Conservation (phyloP, 2,888 invertebrate species). For the Hoplodrina blanda region DNA sequence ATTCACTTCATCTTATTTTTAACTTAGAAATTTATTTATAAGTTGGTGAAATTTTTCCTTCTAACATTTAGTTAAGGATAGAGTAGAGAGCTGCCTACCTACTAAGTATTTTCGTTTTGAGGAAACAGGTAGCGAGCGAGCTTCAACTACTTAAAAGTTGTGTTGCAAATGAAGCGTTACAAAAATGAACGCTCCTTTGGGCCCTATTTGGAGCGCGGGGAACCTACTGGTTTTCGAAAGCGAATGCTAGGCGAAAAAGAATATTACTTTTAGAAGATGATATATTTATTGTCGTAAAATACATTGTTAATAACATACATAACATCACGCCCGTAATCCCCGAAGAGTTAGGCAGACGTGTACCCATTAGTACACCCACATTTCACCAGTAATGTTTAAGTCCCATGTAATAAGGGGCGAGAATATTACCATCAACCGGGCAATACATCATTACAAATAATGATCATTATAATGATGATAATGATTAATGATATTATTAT, state of each 20-base stretch:
- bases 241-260: slow-evolving; percentile 32
- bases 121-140: slow-evolving; percentile 75
- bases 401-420: no score
- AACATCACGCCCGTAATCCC: no score
- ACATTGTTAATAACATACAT: no score
- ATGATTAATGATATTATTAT: no score
- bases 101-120: slow-evolving; percentile 79
- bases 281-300: neutral
- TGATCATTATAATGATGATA: no score
- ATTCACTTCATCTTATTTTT: slow-evolving; percentile 37
- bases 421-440: no score
- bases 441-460: no score
- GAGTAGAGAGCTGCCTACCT: slow-evolving; percentile 67
- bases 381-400: no score
- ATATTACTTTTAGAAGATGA: neutral
- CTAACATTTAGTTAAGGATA: slow-evolving; percentile 70
- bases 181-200: slow-evolving; percentile 79
- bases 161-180: slow-evolving; percentile 85
- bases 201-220: slow-evolving; percentile 65
- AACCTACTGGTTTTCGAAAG: slow-evolving; percentile 64
- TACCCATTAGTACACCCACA: no score
- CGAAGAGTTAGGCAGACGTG: no score
- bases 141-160: slow-evolving; percentile 84
- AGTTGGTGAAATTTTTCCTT: slow-evolving; percentile 64
- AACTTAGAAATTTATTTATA: slow-evolving; percentile 50